Evolutionary conservation across 2,113 vertebrate genomes (phyloP), one percentile per base, ranked within the genome.

Genomic region (Crotalus horridus): DNA sequence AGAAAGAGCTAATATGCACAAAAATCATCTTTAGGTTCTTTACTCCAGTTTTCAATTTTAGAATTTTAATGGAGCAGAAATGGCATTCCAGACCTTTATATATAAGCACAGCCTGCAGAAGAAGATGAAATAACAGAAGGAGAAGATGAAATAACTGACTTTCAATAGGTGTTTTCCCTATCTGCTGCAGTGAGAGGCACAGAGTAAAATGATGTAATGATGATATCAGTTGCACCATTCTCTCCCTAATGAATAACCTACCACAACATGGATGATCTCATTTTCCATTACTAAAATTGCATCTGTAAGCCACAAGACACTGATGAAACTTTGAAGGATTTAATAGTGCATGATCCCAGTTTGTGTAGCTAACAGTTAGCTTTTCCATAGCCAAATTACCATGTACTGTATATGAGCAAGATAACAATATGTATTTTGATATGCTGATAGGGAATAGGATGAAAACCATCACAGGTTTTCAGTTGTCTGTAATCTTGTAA

Each of bases 171-270:
- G 97, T 97, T 98, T 97, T 97, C 94, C 95, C 96, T 96, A 95
- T 97, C 97, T 97, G 97, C 97, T 97, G 96, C 94, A 97, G 98
- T 97, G 97, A 97, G 97, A 98, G 97, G 98, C 97, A 97, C 98
- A 98, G 98, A 98, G 98, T 98, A 98, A 97, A 98, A 97, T 99
- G 99, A 99, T 97, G 98, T 99, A 98, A 99, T 98, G 98, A 98
- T 97, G 97, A 96, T 98, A 98, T 99, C 98, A 95, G 97, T 99
- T 99, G 98, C 98, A 98, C 98, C 98, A 98, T 98, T 97, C 97
- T 98, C 97, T 98, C 98, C 98, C 98, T 97, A 97, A 98, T 98
- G 98, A 98, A 98, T 98, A 97, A 97, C 95, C 96, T 97, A 98
- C 98, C 97, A 97, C 96, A 95, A 97, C 91, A 95, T 97, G 97